Evolutionary conservation across 2,113 vertebrate species (phyloP).

Genomic region (Solea senegalensis): DNA sequence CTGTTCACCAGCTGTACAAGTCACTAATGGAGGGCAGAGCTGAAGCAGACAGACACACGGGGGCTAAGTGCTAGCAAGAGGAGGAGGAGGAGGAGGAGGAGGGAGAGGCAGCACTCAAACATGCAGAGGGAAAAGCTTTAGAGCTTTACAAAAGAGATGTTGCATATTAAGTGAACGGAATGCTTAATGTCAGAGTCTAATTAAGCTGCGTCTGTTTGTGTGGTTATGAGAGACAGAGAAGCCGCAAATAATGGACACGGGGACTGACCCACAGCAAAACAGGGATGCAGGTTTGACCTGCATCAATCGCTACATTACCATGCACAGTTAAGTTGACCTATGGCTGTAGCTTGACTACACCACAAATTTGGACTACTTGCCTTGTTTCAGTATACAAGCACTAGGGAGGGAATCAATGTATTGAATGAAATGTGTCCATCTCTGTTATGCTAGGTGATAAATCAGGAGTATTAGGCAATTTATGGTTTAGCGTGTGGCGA

Average conservation of each 20-base stretch:
- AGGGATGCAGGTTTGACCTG: not conserved
- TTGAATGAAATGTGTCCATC: no score
- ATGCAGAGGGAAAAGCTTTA: not conserved
- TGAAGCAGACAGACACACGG: constrained; percentile 1
- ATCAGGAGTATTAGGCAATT: no score
- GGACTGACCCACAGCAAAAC: constrained; percentile 1
- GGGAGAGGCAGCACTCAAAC: constrained; percentile 17
- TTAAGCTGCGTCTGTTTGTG: constrained; percentile 9
- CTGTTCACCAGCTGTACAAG: constrained; percentile 43
- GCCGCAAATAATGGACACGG: not conserved
- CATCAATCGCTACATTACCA: no score
- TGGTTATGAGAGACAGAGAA: not conserved
- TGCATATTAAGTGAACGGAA: constrained; percentile 14
- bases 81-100: constrained; percentile 10
- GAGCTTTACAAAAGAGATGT: constrained; percentile 23
- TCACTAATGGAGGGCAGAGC: constrained; percentile 55
- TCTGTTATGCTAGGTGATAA: no score
- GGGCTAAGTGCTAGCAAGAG: constrained; percentile 20
- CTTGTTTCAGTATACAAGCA: no score
- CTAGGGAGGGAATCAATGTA: no score
- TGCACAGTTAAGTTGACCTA: no score
- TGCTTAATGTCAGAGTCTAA: constrained; percentile 14
- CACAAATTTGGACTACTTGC: no score
- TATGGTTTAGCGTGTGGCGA: no score
- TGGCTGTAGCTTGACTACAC: no score